Base-by-base conservation (phyloP, 2,113 vertebrate species). In the Clarias macrocephalus region DNA sequence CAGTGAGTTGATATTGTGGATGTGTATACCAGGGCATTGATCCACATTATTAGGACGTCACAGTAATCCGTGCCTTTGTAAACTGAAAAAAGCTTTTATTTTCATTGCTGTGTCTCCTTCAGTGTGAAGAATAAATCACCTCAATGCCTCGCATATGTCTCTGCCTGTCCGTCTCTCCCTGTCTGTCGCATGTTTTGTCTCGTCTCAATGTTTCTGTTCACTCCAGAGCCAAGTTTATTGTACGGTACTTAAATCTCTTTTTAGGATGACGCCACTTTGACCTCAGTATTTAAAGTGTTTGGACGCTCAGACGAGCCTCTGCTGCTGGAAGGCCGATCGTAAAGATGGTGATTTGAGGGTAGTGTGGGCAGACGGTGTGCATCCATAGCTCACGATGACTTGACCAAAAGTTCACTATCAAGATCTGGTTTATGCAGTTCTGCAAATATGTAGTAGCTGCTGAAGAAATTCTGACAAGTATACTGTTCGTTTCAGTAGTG, bases 241-340 rank as follows among this genome's bases (percentile, higher is more conserved):
- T 87, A 62, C 23, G 56, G 80, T 82, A 82, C 62, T 87, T 87
- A 82, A 81, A 82, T 48, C 65, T 82, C 65, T 60, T 80, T 81
- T 81, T 82, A 75, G 68, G 79, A 82, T 52, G 33, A 75, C 57
- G 4, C 56, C 66, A 15, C 54, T 57, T 18, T 75, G 79, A 87
- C 79, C 65, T 25, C 65, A 2, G 25, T 68, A 66, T 80, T 80
- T 59, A 70, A 42, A 80, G 76, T 18, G 28, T n/a, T 37, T 19
- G 7, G 30, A 66, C 76, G 66, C 60, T 63, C 75, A 37, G 84
- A 37, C 48, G 60, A 57, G 28, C 76, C 76, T 80, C 76, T 13
- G 1, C 62, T 85, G 75, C 1, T 18, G 23, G 25, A 11, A 52
- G 28, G 21, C 2, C 7, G 15, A 60, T 85, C n/a, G 62, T 68